Conservation (phyloP, 2,888 invertebrate genomes). For the Brachypalpus laphriformis region DNA sequence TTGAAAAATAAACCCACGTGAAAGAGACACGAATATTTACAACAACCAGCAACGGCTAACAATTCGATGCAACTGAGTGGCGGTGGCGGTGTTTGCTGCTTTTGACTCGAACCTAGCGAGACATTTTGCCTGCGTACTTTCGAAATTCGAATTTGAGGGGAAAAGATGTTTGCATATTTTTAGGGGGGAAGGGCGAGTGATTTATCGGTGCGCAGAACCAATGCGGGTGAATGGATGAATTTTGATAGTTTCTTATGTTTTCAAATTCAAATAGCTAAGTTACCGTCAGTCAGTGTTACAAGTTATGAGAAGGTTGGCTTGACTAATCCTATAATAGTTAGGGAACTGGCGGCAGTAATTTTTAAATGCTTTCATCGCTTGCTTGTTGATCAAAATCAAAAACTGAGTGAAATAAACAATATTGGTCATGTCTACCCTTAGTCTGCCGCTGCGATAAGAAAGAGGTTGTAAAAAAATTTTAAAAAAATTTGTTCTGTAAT, state of each 20-base stretch:
- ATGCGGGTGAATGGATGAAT: neutral
- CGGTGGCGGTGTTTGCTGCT: conserved; percentile 1
- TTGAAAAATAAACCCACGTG: conserved; percentile 59
- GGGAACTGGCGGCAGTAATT: too few species aligned
- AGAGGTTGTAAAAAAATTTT: too few species aligned
- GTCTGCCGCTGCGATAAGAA: too few species aligned
- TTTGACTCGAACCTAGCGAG: conserved; percentile 27
- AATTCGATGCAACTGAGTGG: conserved; percentile 69
- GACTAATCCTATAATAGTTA: too few species aligned
- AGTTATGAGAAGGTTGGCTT: neutral
- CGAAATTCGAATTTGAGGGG: conserved; percentile 46
- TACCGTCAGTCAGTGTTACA: too few species aligned
- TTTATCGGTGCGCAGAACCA: neutral
- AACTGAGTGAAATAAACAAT: too few species aligned
- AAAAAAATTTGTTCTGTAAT: too few species aligned
- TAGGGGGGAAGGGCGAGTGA: neutral
- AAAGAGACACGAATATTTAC: conserved; percentile 51
- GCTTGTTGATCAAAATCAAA: too few species aligned
- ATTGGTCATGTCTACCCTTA: too few species aligned
- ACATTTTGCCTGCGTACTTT: conserved; percentile 44
- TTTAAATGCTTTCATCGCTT: too few species aligned
- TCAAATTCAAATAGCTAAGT: too few species aligned
- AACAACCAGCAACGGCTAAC: conserved; percentile 55
- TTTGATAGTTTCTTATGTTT: neutral
- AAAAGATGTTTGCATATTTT: conserved; percentile 3